Base-by-base conservation (phyloP, 2,797 vertebrate genomes). In the Microtus californicus region DNA sequence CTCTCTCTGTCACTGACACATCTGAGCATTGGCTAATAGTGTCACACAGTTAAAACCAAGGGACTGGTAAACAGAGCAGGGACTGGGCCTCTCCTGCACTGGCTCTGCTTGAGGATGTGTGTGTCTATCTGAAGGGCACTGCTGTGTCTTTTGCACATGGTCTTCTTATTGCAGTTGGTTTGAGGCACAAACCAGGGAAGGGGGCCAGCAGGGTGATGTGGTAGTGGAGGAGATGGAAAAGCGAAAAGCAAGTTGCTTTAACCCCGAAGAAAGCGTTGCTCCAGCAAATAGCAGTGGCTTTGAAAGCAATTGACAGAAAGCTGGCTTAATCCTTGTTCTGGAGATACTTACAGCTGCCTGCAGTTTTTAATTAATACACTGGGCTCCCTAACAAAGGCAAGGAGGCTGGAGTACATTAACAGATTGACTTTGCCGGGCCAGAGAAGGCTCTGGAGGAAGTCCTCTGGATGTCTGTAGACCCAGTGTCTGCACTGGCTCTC, bases 311-410 rank as follows among this genome's bases (percentile, higher is more conserved):
- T 76, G 96, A 96, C 78, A 45, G 63, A 97, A 98, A 95, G 88
- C 91, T 91, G 97, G 91, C 92, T 96, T 96, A 92, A 89, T 31
- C 65, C 89, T 90, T 79, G 61, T 89, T 93, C 97, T 96, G 0
- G 0, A 97, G 93, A 97, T 92, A 71, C 93, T 96, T 89, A 93
- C 1, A 89, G 97, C 92, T 96, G 92, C 97, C 95, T 4, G 40
- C 34, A 76, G 92, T 95, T 97, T 97, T 97, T 97, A 97, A 97
- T 97, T 97, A 96, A 96, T 97, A 96, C 73, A 63, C 91, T 93
- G 65, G 40, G 91, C 94, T 78, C 89, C 92, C 56, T 69, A 85
- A 78, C 90, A 88, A 92, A 85, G 63, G 45, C 90, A 71, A 81
- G 83, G 71, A 87, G 65, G 87, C 48, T 87, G 82, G 94, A 96